A percentile compares a stretch with the other conserved stretches of the same genome.
phyloP scores from a whole-genome alignment of 1,140 invertebrate species.

The Acromyrmex heyeri region DNA sequence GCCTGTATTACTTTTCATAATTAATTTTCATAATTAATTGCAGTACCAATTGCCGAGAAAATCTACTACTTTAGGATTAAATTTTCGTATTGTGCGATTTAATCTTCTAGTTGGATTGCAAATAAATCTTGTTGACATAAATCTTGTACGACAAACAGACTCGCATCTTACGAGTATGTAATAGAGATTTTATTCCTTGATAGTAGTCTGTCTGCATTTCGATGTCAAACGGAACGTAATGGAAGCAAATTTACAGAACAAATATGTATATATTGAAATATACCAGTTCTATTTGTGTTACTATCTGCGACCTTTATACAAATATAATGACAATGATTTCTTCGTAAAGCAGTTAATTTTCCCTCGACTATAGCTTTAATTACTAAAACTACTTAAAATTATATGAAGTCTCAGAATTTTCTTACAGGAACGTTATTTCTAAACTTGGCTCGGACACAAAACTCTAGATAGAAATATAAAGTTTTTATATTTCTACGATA shows the following conservation, averaged over 20 bases:
- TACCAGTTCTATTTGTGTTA: not conserved
- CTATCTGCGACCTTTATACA: not conserved
- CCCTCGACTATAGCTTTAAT: not conserved
- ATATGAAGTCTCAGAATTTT: not conserved
- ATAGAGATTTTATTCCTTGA: not conserved
- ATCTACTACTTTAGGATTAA: not conserved
- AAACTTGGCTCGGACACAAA: not conserved
- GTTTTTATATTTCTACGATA: no score
- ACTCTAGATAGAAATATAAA: not conserved
- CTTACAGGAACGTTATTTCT: not conserved
- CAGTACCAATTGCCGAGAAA: not conserved
- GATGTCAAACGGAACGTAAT: not conserved
- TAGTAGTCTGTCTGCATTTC: not conserved
- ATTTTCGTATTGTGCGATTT: slow-evolving; percentile 10
- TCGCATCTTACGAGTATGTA: not conserved
- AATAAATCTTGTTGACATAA: slow-evolving; percentile 8
- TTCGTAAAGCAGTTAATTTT: not conserved
- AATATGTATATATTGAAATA: slow-evolving; percentile 1
- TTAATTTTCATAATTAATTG: slow-evolving; percentile 1
- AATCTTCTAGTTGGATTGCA: not conserved
- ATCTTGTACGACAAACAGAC: not conserved
- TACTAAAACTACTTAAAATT: not conserved
- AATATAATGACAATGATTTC: slow-evolving; percentile 14
- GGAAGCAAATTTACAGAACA: not conserved
- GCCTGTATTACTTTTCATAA: not conserved